These are phyloP conservation scores for Sympetrum striolatum DNA, from an alignment of 2,888 invertebrate genomes.

Conservation along the genomic window DNA sequence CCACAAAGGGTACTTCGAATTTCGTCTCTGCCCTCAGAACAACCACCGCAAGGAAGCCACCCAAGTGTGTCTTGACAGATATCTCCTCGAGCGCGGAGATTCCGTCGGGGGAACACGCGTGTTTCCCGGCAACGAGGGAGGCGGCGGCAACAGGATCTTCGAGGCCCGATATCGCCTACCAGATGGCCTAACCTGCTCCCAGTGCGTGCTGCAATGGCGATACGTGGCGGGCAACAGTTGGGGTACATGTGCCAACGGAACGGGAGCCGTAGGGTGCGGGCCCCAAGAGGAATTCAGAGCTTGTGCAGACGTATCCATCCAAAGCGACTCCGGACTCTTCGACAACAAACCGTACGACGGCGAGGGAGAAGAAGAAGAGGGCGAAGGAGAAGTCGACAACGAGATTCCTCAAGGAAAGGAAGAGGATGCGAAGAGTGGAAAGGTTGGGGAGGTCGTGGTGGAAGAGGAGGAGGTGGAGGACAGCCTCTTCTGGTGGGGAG, in stretches of 20 bases:
- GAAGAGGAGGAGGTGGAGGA: conserved; percentile 52
- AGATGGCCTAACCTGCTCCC: conserved; percentile 73
- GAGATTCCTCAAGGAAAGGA: conserved; percentile 57
- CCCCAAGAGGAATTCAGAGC: conserved; percentile 88
- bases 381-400: conserved; percentile 58
- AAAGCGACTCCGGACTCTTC: conserved; percentile 57
- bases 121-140: conserved; percentile 54
- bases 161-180: conserved; percentile 75
- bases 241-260: conserved; percentile 63
- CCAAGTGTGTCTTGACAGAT: conserved; percentile 79
- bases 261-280: conserved; percentile 84
- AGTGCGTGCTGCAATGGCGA: conserved; percentile 88
- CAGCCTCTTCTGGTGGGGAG: conserved; percentile 53
- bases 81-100: conserved; percentile 67
- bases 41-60: conserved; percentile 55
- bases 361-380: conserved; percentile 48
- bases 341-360: conserved; percentile 57
- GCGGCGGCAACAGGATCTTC: conserved; percentile 79
- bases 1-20: conserved; percentile 87
- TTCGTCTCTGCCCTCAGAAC: conserved; percentile 77
- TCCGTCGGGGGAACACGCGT: conserved; percentile 51
- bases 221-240: conserved; percentile 86
- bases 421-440: conserved; percentile 58
- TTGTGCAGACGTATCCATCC: conserved; percentile 81
- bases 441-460: conserved; percentile 50